Base-by-base conservation (phyloP, 2,888 invertebrate species). In the Eremobia ochroleuca region DNA sequence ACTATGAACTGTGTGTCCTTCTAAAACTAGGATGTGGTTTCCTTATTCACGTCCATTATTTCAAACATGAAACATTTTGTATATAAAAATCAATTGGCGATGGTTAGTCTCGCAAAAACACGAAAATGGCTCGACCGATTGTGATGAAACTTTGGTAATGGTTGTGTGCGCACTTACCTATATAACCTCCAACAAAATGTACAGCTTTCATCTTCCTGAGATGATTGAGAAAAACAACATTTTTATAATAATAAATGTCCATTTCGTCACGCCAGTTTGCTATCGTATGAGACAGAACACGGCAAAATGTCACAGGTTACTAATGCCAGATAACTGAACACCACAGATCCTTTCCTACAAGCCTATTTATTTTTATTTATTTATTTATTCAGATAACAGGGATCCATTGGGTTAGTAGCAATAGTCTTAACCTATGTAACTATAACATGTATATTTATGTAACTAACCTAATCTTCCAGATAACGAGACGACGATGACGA, bases 401-500 rank as follows among this genome's bases (percentile, higher is more conserved):
- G n/a, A n/a, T n/a, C n/a, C n/a, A n/a, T n/a, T n/a, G n/a, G n/a
- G n/a, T n/a, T n/a, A n/a, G n/a, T n/a, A n/a, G n/a, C n/a, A n/a
- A n/a, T n/a, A n/a, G n/a, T n/a, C n/a, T n/a, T n/a, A n/a, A n/a
- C n/a, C n/a, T n/a, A n/a, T n/a, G n/a, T n/a, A n/a, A n/a, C n/a
- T n/a, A n/a, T n/a, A n/a, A n/a, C n/a, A n/a, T n/a, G n/a, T n/a
- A n/a, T n/a, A n/a, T n/a, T n/a, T n/a, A n/a, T n/a, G n/a, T n/a
- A n/a, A n/a, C n/a, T n/a, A n/a, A n/a, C 4, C 0, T 11, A 15
- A 72, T 62, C 0, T 83, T 93, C 1, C 93, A 97, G 97, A 91
- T 34, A 97, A 96, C 88, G 96, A 96, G 77, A 96, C 96, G 0
- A 76, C 92, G 58, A 78, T 89, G 40, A 94, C 94, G 37, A 95